Evolutionary conservation across 2,113 vertebrate genomes (phyloP).

Genomic region (Eretmodus cyanostictus): DNA sequence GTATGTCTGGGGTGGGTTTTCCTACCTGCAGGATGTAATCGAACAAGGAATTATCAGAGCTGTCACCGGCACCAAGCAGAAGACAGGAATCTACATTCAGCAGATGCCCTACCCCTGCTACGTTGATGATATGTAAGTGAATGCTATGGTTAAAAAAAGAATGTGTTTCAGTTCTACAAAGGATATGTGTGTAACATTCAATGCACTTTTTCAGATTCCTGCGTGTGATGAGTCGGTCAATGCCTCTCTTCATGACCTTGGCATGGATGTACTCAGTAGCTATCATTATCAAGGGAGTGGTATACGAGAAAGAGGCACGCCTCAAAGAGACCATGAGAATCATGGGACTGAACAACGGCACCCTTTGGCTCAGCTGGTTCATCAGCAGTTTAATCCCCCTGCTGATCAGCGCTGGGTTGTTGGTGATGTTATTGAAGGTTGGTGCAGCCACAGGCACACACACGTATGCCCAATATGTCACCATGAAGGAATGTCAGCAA

Average conservation of each 20-base stretch:
- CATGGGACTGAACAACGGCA: slow-evolving; percentile 92
- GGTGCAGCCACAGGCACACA: not conserved
- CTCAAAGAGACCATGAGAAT: slow-evolving; percentile 98
- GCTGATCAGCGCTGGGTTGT: slow-evolving; percentile 84
- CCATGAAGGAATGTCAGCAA: not conserved
- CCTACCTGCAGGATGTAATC: slow-evolving; percentile 92
- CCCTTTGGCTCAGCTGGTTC: slow-evolving; percentile 97
- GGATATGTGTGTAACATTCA: not conserved
- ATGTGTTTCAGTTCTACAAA: not conserved
- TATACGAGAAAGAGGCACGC: slow-evolving; percentile 94
- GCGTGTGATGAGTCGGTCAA: slow-evolving; percentile 91
- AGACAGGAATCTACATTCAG: slow-evolving; percentile 89
- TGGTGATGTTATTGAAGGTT: slow-evolving; percentile 92
- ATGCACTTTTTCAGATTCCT: slow-evolving; percentile 75
- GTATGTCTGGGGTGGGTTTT: slow-evolving; percentile 94
- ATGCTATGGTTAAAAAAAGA: not conserved
- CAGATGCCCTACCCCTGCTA: slow-evolving; percentile 99
- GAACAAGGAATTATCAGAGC: slow-evolving; percentile 92
- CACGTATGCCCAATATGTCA: not conserved
- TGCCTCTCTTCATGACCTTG: slow-evolving; percentile 97
- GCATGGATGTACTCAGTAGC: slow-evolving; percentile 99
- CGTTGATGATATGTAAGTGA: slow-evolving; percentile 90
- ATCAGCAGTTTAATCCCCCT: slow-evolving; percentile 93
- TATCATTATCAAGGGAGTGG: slow-evolving; percentile 95
- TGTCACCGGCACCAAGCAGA: slow-evolving; percentile 83